A percentile compares a stretch with the other conserved stretches of the same genome.
These are phyloP conservation scores for Zootoca vivipara DNA, from an alignment of 2,113 vertebrate genomes.

Conservation along the genomic window DNA sequence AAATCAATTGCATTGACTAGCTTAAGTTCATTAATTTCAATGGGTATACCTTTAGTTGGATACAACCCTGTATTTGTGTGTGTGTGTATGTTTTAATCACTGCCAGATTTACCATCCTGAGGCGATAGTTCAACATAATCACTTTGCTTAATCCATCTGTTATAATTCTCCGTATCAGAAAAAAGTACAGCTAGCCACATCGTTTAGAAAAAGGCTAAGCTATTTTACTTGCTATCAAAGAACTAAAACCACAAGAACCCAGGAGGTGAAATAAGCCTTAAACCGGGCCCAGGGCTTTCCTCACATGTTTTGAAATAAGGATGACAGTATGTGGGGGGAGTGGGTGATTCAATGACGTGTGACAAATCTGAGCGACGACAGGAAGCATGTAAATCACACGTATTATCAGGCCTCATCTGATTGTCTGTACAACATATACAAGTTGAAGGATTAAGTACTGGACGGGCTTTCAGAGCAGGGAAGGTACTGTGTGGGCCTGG, in stretches of 20 bases:
- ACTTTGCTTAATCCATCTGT: background rate
- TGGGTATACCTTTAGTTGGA: too few relatives aligned
- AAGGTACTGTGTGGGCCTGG: constrained; percentile 73
- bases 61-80: background rate
- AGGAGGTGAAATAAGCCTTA: fast-evolving
- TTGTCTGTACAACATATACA: constrained; percentile 79
- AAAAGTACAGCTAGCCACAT: constrained; percentile 63
- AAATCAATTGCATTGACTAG: too few relatives aligned
- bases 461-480: constrained; percentile 74
- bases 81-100: background rate
- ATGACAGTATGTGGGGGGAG: background rate
- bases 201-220: constrained; percentile 59
- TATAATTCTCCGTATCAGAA: constrained; percentile 69
- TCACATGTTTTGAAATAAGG: background rate
- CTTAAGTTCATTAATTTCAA: too few relatives aligned
- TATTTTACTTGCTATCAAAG: background rate
- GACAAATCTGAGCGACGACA: constrained; percentile 68
- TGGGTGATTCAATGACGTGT: constrained; percentile 40
- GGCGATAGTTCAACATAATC: fast-evolving
- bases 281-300: fast-evolving
- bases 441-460: constrained; percentile 78
- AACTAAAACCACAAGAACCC: fast-evolving
- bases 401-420: constrained; percentile 78
- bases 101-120: background rate
- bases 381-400: constrained; percentile 76